Evolutionary conservation across 35 echinoderm and acorn worm species (phyloP), one percentile per base, ranked within the genome.

Genomic region (Apostichopus californicus): DNA sequence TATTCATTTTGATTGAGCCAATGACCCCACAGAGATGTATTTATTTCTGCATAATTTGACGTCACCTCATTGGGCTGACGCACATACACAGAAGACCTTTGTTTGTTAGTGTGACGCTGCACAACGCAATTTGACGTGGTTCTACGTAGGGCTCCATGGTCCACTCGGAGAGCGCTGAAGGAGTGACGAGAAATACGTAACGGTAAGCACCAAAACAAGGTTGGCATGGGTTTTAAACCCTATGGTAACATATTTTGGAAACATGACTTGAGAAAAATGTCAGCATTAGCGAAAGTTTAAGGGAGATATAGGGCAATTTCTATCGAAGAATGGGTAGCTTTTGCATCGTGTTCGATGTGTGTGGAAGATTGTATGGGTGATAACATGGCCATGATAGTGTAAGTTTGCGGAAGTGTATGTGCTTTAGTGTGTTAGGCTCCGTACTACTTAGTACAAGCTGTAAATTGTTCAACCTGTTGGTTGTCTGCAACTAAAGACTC

Each of bases 121-220:
- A 89, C 64, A 89, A 89, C 86, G 86, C 86, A 89, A 89, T 89
- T 89, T 89, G 86, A 89, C 86, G 86, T 89, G 86, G 86, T 89
- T 72, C 60, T 89, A 89, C 86, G 86, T 89, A 89, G 86, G 86
- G 61, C 86, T 89, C 86, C 64, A 10, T 89, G 86, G 86, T 89
- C 86, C 86, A 89, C 86, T 89, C 86, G 61, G 34, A 89, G 86
- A 89, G 86, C 86, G 86, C 86, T 89, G 61, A 89, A 89, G 61
- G 61, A 73, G 86, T 89, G 86, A 89, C 86, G 86, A 89, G 68
- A 89, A 89, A 89, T 89, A 89, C 86, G 86, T 89, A 89, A 89
- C 86, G 86, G 86, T 89, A 89, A 89, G 86, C 86, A 89, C 86
- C 86, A 89, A 72, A 89, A 89, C 86, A 89, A 89, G 57, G 71